Percentiles rank a stretch among this genome's conserved stretches.
Evolutionary conservation across 2,113 vertebrate genomes (phyloP).

Genomic region (Bubo scandiacus): DNA sequence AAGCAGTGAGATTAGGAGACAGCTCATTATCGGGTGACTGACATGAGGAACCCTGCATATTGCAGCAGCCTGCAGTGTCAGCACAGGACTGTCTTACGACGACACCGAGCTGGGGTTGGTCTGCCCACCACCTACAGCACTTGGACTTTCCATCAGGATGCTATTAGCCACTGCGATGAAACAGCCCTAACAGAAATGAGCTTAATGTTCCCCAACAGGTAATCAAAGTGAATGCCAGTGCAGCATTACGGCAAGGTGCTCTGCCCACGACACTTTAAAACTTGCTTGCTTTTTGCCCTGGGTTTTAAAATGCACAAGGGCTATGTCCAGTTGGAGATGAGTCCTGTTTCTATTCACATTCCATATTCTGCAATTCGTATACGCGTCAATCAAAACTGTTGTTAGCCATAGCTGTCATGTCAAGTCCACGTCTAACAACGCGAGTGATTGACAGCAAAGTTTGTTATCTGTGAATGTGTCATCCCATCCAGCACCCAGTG

Average conservation of each 20-base stretch:
- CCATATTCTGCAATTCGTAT: neutral
- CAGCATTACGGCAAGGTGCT: neutral
- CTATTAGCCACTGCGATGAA: rapidly evolving
- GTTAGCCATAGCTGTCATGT: constrained; percentile 41
- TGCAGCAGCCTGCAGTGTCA: neutral
- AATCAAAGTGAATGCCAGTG: rapidly evolving
- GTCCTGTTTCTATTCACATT: neutral
- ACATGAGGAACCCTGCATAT: rapidly evolving
- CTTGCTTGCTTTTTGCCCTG: neutral
- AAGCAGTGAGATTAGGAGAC: neutral
- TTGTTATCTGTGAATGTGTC: constrained; percentile 54
- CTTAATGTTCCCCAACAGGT: neutral
- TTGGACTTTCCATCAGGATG: neutral
- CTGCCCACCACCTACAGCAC: neutral
- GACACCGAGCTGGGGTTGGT: neutral
- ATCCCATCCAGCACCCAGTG: constrained; percentile 21
- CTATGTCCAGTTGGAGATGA: neutral
- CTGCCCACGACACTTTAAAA: neutral
- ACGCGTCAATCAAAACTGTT: neutral
- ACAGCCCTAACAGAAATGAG: neutral
- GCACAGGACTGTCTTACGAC: neutral
- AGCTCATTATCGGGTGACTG: neutral
- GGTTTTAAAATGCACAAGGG: neutral
- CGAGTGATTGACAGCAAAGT: constrained; percentile 39
- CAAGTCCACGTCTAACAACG: neutral